Conservation (phyloP, 2,113 vertebrate species). For the Plotosus lineatus region DNA sequence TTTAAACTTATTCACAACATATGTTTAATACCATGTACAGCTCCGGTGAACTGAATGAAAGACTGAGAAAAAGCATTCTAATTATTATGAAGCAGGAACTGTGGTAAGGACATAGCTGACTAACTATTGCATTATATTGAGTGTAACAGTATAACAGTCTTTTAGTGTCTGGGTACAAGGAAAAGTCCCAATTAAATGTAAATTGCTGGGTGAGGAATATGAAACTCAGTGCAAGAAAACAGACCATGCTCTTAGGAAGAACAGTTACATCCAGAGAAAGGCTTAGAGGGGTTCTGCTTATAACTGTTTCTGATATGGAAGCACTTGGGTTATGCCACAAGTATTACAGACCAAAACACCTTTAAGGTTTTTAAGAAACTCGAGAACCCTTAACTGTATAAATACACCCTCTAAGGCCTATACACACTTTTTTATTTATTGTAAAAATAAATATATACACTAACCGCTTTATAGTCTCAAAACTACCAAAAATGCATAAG, state of each 20-base stretch:
- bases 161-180: neutral
- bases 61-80: neutral
- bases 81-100: constrained; percentile 26
- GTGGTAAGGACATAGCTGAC: neutral
- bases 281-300: neutral
- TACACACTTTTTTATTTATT: neutral
- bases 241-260: neutral
- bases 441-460: neutral
- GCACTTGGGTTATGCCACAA: too few species aligned
- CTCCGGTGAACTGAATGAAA: neutral
- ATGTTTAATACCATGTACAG: neutral
- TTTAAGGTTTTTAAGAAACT: neutral
- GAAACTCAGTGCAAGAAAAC: constrained; percentile 1
- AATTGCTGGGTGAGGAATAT: neutral
- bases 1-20: constrained; percentile 6
- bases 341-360: too few species aligned
- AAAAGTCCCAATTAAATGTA: constrained; percentile 11
- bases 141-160: neutral
- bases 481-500: neutral
- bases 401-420: neutral
- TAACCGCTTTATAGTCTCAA: neutral
- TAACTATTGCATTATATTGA: constrained; percentile 18
- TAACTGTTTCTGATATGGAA: neutral
- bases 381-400: neutral
- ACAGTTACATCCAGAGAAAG: too few species aligned